These are phyloP conservation scores for Tachypleus tridentatus DNA, from an alignment of 1,140 invertebrate genomes.

Conservation along the genomic window DNA sequence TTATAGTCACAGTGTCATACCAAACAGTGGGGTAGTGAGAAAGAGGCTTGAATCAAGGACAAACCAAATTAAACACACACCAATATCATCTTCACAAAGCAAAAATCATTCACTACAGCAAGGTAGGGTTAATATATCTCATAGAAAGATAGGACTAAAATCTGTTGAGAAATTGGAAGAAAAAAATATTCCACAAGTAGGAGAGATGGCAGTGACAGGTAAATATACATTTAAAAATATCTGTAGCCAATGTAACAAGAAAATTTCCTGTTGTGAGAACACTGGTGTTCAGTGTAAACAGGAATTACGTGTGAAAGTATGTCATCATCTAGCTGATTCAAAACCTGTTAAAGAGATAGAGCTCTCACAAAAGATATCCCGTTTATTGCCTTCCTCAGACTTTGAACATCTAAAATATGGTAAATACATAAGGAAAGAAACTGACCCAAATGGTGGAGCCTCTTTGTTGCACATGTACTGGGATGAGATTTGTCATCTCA, in stretches of 20 bases:
- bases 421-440: constrained; percentile 69
- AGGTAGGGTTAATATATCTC: no score
- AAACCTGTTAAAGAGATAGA: constrained; percentile 11
- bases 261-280: constrained; percentile 17
- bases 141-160: no score
- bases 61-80: no score
- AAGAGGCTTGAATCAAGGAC: no score
- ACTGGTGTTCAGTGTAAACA: constrained; percentile 26
- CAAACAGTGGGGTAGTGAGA: no score
- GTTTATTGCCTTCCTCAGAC: constrained; percentile 21
- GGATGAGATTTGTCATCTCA: constrained; percentile 71
- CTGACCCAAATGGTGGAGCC: constrained; percentile 87
- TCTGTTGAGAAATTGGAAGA: no score
- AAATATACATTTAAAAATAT: neutral
- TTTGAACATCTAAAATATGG: constrained; percentile 48
- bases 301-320: constrained; percentile 8
- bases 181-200: no score
- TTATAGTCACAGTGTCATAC: no score
- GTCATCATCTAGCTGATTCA: constrained; percentile 10
- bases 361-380: constrained; percentile 22
- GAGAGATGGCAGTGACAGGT: no score
- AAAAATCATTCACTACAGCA: no score
- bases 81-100: no score
- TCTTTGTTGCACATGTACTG: constrained; percentile 82
- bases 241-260: constrained; percentile 11